phyloP scores from a whole-genome alignment of 1,140 invertebrate species.

The Ips typographus region DNA sequence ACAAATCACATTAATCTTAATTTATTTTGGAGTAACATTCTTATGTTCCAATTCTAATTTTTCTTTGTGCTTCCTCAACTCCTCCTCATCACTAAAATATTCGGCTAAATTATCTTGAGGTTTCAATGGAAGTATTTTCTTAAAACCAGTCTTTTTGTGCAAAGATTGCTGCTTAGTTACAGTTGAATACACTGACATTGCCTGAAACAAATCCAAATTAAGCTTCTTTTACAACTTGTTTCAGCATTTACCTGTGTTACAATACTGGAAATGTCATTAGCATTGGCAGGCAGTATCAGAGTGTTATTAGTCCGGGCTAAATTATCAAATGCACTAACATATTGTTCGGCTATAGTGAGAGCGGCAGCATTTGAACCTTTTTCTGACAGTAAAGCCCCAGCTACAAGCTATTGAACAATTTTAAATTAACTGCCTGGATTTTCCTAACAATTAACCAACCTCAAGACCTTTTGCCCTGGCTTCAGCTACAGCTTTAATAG shows the following conservation, averaged over 20 bases:
- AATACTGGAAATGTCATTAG: slow-evolving; percentile 79
- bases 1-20: background rate
- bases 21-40: slow-evolving; percentile 21
- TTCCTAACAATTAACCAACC: slow-evolving; percentile 46
- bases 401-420: slow-evolving; percentile 59
- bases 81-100: slow-evolving; percentile 61
- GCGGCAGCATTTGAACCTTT: slow-evolving; percentile 86
- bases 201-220: slow-evolving; percentile 54
- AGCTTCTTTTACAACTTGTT: slow-evolving; percentile 4
- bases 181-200: slow-evolving; percentile 69
- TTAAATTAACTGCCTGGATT: background rate
- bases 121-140: slow-evolving; percentile 33
- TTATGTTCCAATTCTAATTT: slow-evolving; percentile 25
- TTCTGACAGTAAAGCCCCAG: slow-evolving; percentile 60
- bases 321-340: slow-evolving; percentile 90
- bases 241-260: slow-evolving; percentile 73
- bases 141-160: slow-evolving; percentile 26
- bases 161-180: slow-evolving; percentile 52
- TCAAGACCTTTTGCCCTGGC: slow-evolving; percentile 79
- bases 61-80: slow-evolving; percentile 42
- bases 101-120: slow-evolving; percentile 53
- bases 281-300: slow-evolving; percentile 88
- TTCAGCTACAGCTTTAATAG: slow-evolving; percentile 80
- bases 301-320: slow-evolving; percentile 94
- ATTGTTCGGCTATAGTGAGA: slow-evolving; percentile 92